These are phyloP conservation scores for Euborellia annulipes DNA, from an alignment of 1,140 invertebrate genomes.

Conservation along the genomic window DNA sequence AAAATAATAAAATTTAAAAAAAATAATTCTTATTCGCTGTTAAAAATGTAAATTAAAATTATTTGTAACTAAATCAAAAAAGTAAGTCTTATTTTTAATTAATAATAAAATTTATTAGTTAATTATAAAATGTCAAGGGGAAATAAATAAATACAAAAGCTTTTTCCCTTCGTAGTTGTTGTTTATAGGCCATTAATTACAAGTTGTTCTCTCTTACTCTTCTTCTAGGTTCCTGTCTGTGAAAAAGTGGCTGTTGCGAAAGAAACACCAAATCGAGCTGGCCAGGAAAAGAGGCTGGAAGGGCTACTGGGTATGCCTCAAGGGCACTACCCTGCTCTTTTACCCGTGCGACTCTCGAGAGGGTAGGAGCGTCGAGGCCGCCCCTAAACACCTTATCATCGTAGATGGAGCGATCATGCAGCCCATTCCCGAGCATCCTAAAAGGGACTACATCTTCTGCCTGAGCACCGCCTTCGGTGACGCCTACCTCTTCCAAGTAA, in stretches of 20 bases:
- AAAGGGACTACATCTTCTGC: slow-evolving; percentile 94
- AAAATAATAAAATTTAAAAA: no score
- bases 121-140: no score
- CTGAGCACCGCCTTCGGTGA: slow-evolving; percentile 95
- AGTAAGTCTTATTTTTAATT: no score
- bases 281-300: slow-evolving; percentile 93
- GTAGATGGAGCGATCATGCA: slow-evolving; percentile 97
- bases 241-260: slow-evolving; percentile 94
- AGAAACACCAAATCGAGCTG: slow-evolving; percentile 91
- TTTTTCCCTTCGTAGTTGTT: no score
- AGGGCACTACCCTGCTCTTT: slow-evolving; percentile 91
- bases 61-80: no score
- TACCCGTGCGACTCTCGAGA: slow-evolving; percentile 91
- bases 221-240: slow-evolving; percentile 95
- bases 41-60: no score
- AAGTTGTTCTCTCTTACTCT: no score
- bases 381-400: slow-evolving; percentile 89
- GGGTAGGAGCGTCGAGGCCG: slow-evolving; percentile 74
- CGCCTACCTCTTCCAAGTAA: slow-evolving; percentile 91
- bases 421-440: slow-evolving; percentile 95
- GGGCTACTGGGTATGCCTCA: slow-evolving; percentile 95
- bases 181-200: no score
- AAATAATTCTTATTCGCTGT: no score
- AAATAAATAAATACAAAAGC: no score
- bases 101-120: no score